phyloP scores from a whole-genome alignment of 23 tunicate genomes.

The Styela plicata region DNA sequence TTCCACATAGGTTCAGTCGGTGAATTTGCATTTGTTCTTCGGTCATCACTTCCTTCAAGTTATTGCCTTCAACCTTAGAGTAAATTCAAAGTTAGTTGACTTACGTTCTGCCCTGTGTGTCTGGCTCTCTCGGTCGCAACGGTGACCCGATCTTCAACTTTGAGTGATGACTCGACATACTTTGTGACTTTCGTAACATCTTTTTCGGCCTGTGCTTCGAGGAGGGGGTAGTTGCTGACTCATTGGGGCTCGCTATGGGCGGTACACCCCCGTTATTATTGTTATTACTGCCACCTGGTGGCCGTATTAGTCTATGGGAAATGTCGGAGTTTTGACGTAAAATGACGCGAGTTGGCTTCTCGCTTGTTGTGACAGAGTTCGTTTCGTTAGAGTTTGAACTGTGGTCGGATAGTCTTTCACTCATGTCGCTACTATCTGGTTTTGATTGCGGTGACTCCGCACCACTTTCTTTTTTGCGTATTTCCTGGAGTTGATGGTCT shows the following conservation, averaged over 20 bases:
- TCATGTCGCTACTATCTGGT: not conserved
- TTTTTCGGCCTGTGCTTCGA: slow-evolving; percentile 50
- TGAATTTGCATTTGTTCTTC: too few relatives aligned
- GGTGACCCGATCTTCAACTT: slow-evolving; percentile 69
- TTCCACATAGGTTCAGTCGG: too few relatives aligned
- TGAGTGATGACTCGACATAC: slow-evolving; percentile 47
- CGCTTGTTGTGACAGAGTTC: not conserved
- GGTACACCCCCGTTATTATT: not conserved
- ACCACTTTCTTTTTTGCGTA: slow-evolving; percentile 14
- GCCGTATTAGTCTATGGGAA: slow-evolving; percentile 10
- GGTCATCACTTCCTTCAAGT: too few relatives aligned
- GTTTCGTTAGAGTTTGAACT: slow-evolving; percentile 7
- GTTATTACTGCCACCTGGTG: slow-evolving; percentile 7
- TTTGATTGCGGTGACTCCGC: slow-evolving; percentile 1
- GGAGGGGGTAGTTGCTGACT: not conserved
- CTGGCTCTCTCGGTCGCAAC: slow-evolving; percentile 38
- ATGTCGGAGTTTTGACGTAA: slow-evolving; percentile 31
- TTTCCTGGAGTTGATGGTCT: slow-evolving; percentile 3
- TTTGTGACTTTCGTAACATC: slow-evolving; percentile 59
- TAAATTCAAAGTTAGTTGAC: slow-evolving; percentile 18
- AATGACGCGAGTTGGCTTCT: slow-evolving; percentile 3
- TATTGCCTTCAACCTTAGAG: not conserved
- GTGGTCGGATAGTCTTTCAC: slow-evolving; percentile 13
- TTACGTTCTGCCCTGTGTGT: slow-evolving; percentile 75
- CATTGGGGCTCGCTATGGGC: not conserved